Evolutionary conservation across 35 echinoderm and acorn worm genomes (phyloP), one percentile per base, ranked within the genome.

Genomic region (Holothuria glaberrima): DNA sequence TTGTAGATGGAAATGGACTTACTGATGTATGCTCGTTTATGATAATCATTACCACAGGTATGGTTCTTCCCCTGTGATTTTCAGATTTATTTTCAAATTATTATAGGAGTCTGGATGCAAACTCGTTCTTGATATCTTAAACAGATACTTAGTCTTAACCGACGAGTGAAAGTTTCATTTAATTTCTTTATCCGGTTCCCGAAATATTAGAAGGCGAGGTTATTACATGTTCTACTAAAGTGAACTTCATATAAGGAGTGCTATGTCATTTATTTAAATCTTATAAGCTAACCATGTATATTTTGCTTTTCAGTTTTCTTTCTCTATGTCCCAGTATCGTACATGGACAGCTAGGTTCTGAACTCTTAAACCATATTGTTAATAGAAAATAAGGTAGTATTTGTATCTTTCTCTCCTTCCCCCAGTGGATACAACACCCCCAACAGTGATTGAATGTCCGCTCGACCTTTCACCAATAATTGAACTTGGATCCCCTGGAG

Each of bases 401-500:
- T 6, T 33, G 34, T 26, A n/a, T 31, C 12, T 75, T 30, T 75
- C 30, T 75, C 30, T 32, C 26, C 32, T 54, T 66, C 54, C 63
- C 46, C 14, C 31, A 86, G 83, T 0, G 28, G 83, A 86, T 68
- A 86, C 27, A 34, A 67, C 46, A 12, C 30, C 83, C 29, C 83
- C 83, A 68, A 68, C 58, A 33, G 65, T 86, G 38, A 1, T 21
- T 31, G 83, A 34, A 22, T 86, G 83, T 56, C 83, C 83, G 5
- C 6, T 10, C 26, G 4, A 66, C 32, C 9, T 41, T 6, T 6
- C 7, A 2, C 12, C 18, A 20, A 21, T 36, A 16, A 67, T 46
- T 68, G 83, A 63, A 61, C 30, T 30, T 3, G 78, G 50, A 45
- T 32, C 29, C 10, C 2, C 9, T 5, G 0, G 36, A 3, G 78